Base-by-base conservation (phyloP, 2,888 invertebrate genomes). In the Lasioglossum morio region DNA sequence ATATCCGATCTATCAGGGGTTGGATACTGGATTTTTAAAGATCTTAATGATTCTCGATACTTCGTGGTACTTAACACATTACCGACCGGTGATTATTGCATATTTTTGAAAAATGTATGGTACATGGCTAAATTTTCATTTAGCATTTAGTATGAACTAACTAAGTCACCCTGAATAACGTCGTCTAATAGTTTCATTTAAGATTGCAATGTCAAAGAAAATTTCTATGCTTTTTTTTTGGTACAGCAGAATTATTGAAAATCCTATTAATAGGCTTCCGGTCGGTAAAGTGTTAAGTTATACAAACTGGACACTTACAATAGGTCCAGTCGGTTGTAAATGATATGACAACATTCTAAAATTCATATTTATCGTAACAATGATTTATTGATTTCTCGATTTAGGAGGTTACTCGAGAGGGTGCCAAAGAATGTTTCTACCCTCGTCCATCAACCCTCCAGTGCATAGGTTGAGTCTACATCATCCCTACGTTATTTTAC, bases 401-500 rank as follows among this genome's bases (percentile, higher is more conserved):
- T 30, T 19, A 46, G 19, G 46, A 30, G 53, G 23, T 23, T 53
- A 66, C 16, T 27, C 0, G 37, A 78, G 63, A 90, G 89, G 92
- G 90, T 92, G 91, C 92, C 92, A 91, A 84, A 72, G 30, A 79
- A 88, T 74, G 72, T 81, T 77, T 90, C 72, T 92, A 91, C 91
- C 92, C 91, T 92, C 85, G n/a, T 63, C 16, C 60, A 30, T 63
- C 30, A 63, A 63, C 7, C 27, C 60, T 63, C 30, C 60, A 5
- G 60, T 60, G 60, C 27, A 27, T 60, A 53, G 53, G 53, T 53
- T 14, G 14, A 60, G 27, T 60, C 60, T 60, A 30, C 60, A 16
- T 27, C 7, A 30, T 27, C 8, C 48, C 23, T 48, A 7, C 5
- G 2, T 53, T 3, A n/a, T 53, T 53, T 23, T n/a, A 23, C 53